Evolutionary conservation across 2,113 vertebrate genomes (phyloP), one percentile per base, ranked within the genome.

Genomic region (Gymnarchus niloticus): DNA sequence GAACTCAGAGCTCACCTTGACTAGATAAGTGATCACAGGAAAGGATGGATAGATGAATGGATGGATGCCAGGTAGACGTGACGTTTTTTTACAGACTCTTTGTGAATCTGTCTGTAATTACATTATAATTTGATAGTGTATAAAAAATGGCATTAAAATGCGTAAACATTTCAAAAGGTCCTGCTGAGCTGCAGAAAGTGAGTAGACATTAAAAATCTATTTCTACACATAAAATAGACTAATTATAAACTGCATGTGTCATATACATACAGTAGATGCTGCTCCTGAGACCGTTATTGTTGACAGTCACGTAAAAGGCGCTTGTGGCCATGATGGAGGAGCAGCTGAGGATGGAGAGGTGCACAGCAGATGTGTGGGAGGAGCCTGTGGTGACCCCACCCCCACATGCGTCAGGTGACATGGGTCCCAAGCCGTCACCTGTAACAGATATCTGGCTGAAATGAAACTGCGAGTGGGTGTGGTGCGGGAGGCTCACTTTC

Each of bases 401-500:
- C 21, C 28, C 33, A 28, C 6, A 37, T 19, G 23, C 9, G 4
- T 41, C 73, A 2, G 23, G 61, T 48, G 46, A n/a, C 19, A 48
- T 21, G 28, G 23, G 81, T 83, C 28, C 19, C 52, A 3, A 8
- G 33, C 52, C 37, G 51, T 56, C 81, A 56, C 81, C 41, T 33
- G n/a, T 83, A 83, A 57, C 52, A 57, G 81, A 83, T 44, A 83
- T 19, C 5, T 25, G 52, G 81, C 69, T 86, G 84, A 84, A 33
- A 77, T 46, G 77, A 52, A 85, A 73, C 25, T 54, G 65, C 4
- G 33, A 69, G 33, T 12, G 25, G 69, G 91, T 92, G 93, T 90
- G 90, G 88, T 2, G 57, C 1, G 76, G 80, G 12, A 89, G 88
- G 89, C 96, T 96, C 93, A 93, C 95, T 97, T 96, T 95, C 94